Conservation (phyloP, 2,888 invertebrate species). For the Hipparchia sbordonii region DNA sequence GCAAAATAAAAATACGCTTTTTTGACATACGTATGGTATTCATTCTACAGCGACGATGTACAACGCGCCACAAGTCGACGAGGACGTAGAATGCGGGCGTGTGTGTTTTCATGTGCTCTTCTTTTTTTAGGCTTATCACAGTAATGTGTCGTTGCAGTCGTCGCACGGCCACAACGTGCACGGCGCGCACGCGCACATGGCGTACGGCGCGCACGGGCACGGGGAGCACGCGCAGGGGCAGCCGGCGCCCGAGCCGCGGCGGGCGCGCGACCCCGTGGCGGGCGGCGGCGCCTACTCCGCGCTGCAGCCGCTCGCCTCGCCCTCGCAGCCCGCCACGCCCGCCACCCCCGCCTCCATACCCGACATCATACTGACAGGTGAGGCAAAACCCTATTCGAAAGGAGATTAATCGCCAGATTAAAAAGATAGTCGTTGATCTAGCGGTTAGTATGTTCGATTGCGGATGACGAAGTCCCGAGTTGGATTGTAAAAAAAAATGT, state of each 20-base stretch:
- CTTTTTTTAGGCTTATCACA: constrained; percentile 10
- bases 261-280: constrained; percentile 73
- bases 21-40: no score
- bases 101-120: neutral
- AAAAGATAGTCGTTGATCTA: no score
- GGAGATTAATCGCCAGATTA: no score
- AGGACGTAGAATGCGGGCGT: neutral
- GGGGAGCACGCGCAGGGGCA: constrained; percentile 36
- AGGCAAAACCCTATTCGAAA: neutral
- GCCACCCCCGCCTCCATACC: constrained; percentile 92
- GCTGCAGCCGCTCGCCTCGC: constrained; percentile 61
- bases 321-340: constrained; percentile 65
- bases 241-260: constrained; percentile 41
- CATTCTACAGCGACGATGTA: no score
- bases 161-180: constrained; percentile 36
- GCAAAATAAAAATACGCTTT: no score
- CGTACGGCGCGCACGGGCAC: constrained; percentile 25
- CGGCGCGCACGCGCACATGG: constrained; percentile 35
- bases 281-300: constrained; percentile 83
- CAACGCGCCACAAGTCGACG: no score
- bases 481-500: no score
- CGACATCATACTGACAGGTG: constrained; percentile 92
- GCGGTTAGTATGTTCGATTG: no score
- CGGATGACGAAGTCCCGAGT: no score
- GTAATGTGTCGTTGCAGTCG: constrained; percentile 35